Evolutionary conservation across 1,140 invertebrate genomes (phyloP).

Genomic region (Brachionus paranguensis): DNA sequence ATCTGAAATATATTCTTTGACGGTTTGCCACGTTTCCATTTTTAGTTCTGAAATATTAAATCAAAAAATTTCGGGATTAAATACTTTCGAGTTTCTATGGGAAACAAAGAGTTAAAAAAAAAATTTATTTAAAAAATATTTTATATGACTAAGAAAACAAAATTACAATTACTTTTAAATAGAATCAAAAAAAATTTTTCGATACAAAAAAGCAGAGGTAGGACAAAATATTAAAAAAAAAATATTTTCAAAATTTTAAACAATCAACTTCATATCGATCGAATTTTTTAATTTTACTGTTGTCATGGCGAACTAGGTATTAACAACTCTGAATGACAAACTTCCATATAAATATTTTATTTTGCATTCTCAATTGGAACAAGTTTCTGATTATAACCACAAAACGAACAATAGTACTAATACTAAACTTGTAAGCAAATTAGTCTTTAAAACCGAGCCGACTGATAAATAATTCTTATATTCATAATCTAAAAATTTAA

Average conservation of each 20-base stretch:
- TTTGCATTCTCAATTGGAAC: constrained; percentile 21
- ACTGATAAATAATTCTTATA: constrained; percentile 26
- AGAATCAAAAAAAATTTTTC: neutral
- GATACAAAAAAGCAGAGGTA: neutral
- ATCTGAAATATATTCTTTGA: neutral
- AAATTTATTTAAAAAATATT: neutral
- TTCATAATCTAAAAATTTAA: constrained; percentile 14
- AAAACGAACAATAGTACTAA: neutral
- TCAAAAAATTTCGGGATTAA: neutral
- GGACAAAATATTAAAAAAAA: neutral
- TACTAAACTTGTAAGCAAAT: neutral
- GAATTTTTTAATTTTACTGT: constrained; percentile 13
- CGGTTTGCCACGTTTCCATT: neutral
- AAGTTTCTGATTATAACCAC: neutral
- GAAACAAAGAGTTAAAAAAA: neutral
- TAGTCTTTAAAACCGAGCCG: neutral
- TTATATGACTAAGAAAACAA: constrained; percentile 5
- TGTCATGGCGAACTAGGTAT: constrained; percentile 31
- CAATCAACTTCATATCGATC: neutral
- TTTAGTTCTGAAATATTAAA: neutral
- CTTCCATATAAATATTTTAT: neutral
- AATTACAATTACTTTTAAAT: neutral
- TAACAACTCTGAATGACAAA: neutral
- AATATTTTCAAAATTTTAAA: neutral
- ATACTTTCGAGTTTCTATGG: neutral